A percentile compares a stretch with the other conserved stretches of the same genome.
Conservation (phyloP, 2,888 invertebrate genomes). For the Zootermopsis nevadensis region DNA sequence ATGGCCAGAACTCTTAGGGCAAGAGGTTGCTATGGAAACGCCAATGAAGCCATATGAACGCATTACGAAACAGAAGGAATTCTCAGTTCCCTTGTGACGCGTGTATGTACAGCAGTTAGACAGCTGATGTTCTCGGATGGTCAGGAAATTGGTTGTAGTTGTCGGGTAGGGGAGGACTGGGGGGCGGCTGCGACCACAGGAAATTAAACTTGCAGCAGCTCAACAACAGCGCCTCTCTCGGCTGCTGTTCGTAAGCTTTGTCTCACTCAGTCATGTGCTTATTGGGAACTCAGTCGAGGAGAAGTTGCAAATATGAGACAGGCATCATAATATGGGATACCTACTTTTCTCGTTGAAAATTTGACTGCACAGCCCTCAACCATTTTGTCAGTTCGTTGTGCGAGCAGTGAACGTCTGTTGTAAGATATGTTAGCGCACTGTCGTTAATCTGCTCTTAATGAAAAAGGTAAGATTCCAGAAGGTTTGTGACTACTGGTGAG, state of each 20-base stretch:
- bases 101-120: constrained; percentile 26
- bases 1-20: background rate
- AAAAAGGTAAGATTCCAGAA: no score
- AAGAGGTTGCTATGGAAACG: background rate
- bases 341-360: no score
- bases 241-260: constrained; percentile 28
- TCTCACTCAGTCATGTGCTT: constrained; percentile 28
- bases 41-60: constrained; percentile 14
- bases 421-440: no score
- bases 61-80: constrained; percentile 24
- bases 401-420: no score
- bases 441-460: no score
- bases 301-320: no score
- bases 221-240: constrained; percentile 24
- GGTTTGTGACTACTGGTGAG: no score
- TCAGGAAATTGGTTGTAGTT: constrained; percentile 50
- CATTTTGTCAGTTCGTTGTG: no score
- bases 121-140: constrained; percentile 44
- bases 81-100: background rate
- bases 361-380: no score
- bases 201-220: constrained; percentile 40
- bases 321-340: no score
- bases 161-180: constrained; percentile 23
- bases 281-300: constrained; percentile 16
- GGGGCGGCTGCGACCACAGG: constrained; percentile 34